phyloP scores from a whole-genome alignment of 2,888 invertebrate genomes.

The Eurytoma adleriae region DNA sequence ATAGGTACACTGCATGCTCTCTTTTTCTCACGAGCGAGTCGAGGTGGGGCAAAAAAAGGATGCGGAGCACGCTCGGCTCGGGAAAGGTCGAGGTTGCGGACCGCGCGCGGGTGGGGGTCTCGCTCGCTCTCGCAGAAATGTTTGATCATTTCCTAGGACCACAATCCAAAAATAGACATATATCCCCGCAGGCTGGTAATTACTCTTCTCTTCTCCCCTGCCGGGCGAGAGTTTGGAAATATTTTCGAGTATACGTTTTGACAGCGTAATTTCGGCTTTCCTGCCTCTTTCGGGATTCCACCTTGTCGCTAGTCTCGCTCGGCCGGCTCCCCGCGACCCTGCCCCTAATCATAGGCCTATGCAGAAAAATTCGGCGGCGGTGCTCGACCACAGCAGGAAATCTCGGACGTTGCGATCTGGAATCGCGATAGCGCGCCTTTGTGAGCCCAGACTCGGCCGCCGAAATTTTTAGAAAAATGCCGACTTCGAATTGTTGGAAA shows the following conservation, averaged over 20 bases:
- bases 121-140: too few relatives aligned
- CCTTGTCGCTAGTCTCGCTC: not conserved
- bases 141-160: constrained; percentile 22
- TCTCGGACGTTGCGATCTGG: not conserved
- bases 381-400: too few relatives aligned
- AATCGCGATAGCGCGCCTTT: not conserved
- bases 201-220: constrained; percentile 5
- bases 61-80: not conserved
- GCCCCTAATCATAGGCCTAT: constrained; percentile 23
- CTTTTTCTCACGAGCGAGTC: not conserved
- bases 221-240: not conserved
- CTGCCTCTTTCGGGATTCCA: constrained; percentile 3
- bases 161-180: constrained; percentile 4
- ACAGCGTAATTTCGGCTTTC: constrained; percentile 20
- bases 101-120: not conserved
- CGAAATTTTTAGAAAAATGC: not conserved
- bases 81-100: constrained; percentile 13
- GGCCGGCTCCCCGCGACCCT: not conserved
- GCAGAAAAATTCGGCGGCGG: not conserved
- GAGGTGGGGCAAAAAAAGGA: not conserved
- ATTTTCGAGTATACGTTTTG: constrained; percentile 8
- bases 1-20: not conserved
- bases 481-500: not conserved
- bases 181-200: not conserved
- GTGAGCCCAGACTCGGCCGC: not conserved